Evolutionary conservation across 2,888 invertebrate species (phyloP), one percentile per base, ranked within the genome.

Genomic region (Xestia sexstrigata): DNA sequence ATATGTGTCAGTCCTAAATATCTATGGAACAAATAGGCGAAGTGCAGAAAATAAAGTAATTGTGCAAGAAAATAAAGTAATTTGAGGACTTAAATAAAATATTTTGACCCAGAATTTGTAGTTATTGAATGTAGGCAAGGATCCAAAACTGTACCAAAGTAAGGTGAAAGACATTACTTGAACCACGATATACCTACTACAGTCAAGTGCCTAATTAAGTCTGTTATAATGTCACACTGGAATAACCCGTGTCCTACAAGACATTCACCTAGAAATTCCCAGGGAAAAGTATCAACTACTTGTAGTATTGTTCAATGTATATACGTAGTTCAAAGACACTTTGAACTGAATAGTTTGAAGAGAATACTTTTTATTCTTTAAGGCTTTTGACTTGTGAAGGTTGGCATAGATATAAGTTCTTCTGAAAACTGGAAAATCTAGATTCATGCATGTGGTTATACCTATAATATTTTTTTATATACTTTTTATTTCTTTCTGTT

Each of bases 1-100:
- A 55, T 73, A 63, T 78, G 58, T 82, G 78, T 77, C 79, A 77
- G 75, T 77, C 78, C 87, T 87, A 86, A 84, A 86, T 84, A 78
- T 81, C 80, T 87, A 80, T 82, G 78, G 45, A 84, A 65, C 70
- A 78, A 78, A 84, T 65, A 82, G 82, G 86, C n/a, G 86, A 87
- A 86, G 66, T 74, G 65, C 87, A n/a, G n/a, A n/a, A n/a, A n/a
- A n/a, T n/a, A n/a, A n/a, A n/a, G n/a, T n/a, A n/a, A n/a, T n/a
- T n/a, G n/a, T n/a, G n/a, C n/a, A n/a, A n/a, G n/a, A n/a, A n/a
- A n/a, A n/a, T n/a, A n/a, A n/a, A n/a, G 35, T 77, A 72, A 81
- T 76, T 70, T 76, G 62, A 80, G 69, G 78, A 42, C 15, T 70
- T 70, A 67, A 75, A 68, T 58, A 85, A 45, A 63, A 30, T 68